These are phyloP conservation scores for Dendrolimus kikuchii DNA, from an alignment of 1,140 invertebrate genomes.

Conservation along the genomic window DNA sequence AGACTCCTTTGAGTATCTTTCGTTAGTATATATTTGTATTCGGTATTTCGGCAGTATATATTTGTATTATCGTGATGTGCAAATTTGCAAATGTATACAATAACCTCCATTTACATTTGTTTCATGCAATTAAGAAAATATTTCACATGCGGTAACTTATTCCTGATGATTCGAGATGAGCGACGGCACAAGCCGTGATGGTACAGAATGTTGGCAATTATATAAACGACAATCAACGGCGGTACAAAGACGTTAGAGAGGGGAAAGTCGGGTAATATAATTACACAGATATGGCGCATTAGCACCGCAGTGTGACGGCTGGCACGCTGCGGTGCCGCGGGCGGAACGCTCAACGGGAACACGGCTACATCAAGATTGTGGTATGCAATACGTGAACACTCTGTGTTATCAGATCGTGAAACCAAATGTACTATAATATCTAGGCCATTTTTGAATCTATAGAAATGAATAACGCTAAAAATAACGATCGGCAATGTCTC, in stretches of 20 bases:
- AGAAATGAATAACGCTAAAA: too few species aligned
- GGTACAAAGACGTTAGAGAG: conserved; percentile 44
- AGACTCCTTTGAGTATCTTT: too few species aligned
- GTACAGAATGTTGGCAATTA: conserved; percentile 62
- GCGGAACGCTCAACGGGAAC: conserved; percentile 8
- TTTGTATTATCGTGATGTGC: too few species aligned
- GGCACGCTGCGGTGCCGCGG: conserved; percentile 11
- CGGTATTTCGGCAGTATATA: too few species aligned
- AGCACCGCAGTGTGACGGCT: conserved; percentile 32
- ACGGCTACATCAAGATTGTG: too few species aligned
- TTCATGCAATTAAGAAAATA: conserved; percentile 59
- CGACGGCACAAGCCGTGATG: conserved; percentile 27
- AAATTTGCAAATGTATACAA: too few species aligned
- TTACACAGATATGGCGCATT: conserved; percentile 61
- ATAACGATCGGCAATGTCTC: too few species aligned
- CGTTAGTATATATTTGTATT: too few species aligned
- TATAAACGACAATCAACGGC: conserved; percentile 59
- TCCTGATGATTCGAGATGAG: conserved; percentile 35
- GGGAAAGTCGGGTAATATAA: conserved; percentile 57
- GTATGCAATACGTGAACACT: too few species aligned
- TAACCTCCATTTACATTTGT: conserved; percentile 9
- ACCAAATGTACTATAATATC: too few species aligned
- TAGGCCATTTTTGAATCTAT: too few species aligned
- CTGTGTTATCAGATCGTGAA: too few species aligned
- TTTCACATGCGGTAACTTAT: conserved; percentile 50